Base-by-base conservation (phyloP, 2,797 vertebrate species). In the Coracias cyanogaster region DNA sequence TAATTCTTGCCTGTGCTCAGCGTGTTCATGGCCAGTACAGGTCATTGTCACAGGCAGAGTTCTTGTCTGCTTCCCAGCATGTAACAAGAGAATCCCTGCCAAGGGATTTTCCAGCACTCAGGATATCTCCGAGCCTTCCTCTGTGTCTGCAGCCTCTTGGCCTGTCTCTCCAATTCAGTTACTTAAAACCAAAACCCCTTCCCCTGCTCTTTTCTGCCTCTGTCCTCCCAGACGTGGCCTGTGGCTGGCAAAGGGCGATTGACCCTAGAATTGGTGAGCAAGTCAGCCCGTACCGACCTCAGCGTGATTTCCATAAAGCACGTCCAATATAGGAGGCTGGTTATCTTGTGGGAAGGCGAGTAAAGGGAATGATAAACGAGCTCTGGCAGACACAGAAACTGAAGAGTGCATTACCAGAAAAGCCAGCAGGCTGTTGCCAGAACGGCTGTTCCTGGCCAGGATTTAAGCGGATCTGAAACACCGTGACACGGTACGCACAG, bases 401-500 rank as follows among this genome's bases (percentile, higher is more conserved):
- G 15, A 13, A 43, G 41, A 16, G 15, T 43, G 15, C 41, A 13
- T 20, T 12, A 19, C 28, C 22, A 22, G 28, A 26, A 26, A 24
- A 39, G 35, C 20, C 41, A 26, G 41, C 22, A 61, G 39, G 61
- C 48, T 61, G 25, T 19, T 46, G 19, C 33, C 49, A 8, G 10
- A 33, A 12, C 9, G 43, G 17, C 22, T 29, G 0, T 4, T 54
- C 74, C 74, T 5, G 16, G 49, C 21, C 69, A 14, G 62, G 45
- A 19, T 46, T 41, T 35, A 18, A 29, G 79, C 73, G 21, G 22
- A 28, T 41, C 89, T 7, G 64, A 39, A 17, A 33, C 2, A 8
- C 4, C 2, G 4, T 20, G 39, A 13, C 15, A 6, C 0, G 3
- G 46, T 10, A 12, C 6, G 12, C 19, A 22, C n/a, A n/a, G 85